phyloP scores from a whole-genome alignment of 2,888 invertebrate species.

The Papilio protenor region DNA sequence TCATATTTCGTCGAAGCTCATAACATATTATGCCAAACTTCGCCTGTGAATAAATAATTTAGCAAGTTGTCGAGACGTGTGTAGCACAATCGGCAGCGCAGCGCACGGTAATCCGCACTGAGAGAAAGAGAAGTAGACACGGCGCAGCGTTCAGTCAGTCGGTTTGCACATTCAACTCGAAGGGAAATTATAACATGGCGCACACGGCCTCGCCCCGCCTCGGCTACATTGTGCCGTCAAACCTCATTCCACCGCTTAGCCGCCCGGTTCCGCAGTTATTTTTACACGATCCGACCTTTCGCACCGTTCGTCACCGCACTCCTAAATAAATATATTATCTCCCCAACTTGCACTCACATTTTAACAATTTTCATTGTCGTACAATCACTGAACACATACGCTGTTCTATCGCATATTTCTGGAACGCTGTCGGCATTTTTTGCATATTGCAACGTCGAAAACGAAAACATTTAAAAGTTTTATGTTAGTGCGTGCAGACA shows the following conservation, averaged over 20 bases:
- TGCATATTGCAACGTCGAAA: constrained; percentile 45
- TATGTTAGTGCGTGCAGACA: constrained; percentile 41
- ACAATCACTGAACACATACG: constrained; percentile 63
- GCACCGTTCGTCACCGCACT: constrained; percentile 83
- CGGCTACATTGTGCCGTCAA: constrained; percentile 83
- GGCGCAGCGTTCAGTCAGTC: constrained; percentile 74
- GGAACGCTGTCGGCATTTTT: constrained; percentile 31
- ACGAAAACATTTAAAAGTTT: constrained; percentile 28
- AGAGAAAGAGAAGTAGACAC: constrained; percentile 78
- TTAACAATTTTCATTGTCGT: constrained; percentile 48
- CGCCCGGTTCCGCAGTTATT: constrained; percentile 84
- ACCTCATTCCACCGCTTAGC: constrained; percentile 83
- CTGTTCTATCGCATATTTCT: constrained; percentile 41
- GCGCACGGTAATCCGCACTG: constrained; percentile 64
- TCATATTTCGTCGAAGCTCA: background rate
- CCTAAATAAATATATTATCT: constrained; percentile 66
- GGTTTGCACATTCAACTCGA: constrained; percentile 81
- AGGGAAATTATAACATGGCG: constrained; percentile 84
- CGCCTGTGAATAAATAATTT: constrained; percentile 38
- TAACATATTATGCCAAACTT: background rate
- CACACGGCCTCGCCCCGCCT: constrained; percentile 82
- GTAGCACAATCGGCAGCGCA: constrained; percentile 55
- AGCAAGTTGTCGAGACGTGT: constrained; percentile 48
- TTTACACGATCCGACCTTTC: constrained; percentile 84
- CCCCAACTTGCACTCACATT: constrained; percentile 75